Conservation (phyloP, 2,797 vertebrate genomes). For the Xenentodon cancila region DNA sequence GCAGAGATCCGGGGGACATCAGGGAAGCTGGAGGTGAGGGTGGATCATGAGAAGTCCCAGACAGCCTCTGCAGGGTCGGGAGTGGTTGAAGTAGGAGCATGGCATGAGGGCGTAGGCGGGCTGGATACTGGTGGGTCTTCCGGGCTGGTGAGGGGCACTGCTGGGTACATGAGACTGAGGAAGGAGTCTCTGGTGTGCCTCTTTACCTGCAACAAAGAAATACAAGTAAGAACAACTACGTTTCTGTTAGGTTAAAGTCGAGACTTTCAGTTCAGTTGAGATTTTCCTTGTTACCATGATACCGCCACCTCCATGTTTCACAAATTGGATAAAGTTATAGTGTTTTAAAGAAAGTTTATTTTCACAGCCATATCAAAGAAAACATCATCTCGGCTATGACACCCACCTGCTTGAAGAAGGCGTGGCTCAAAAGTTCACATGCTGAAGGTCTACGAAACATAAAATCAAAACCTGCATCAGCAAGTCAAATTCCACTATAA, state of each 20-base stretch:
- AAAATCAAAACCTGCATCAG: constrained; percentile 35
- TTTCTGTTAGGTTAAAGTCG: no score
- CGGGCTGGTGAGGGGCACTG: constrained; percentile 80
- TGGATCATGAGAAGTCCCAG: constrained; percentile 83
- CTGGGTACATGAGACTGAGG: constrained; percentile 90
- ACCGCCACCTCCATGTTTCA: background rate
- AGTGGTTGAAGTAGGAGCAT: constrained; percentile 40
- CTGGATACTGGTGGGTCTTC: constrained; percentile 72
- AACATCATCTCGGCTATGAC: background rate
- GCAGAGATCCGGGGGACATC: background rate
- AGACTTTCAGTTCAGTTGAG: no score
- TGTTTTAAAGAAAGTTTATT: no score
- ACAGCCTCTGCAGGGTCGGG: constrained; percentile 54
- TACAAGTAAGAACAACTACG: background rate
- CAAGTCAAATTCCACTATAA: background rate
- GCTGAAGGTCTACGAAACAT: constrained; percentile 90
- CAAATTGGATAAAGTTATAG: background rate
- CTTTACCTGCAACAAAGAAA: constrained; percentile 82
- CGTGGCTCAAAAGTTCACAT: constrained; percentile 89
- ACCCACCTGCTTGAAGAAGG: constrained; percentile 95
- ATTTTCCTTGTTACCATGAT: background rate
- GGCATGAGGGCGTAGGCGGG: constrained; percentile 63
- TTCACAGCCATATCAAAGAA: background rate
- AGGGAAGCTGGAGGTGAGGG: background rate
- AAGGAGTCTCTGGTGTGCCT: constrained; percentile 89